Evolutionary conservation across 2,888 invertebrate genomes (phyloP), one percentile per base, ranked within the genome.

Genomic region (Ochlodes sylvanus): DNA sequence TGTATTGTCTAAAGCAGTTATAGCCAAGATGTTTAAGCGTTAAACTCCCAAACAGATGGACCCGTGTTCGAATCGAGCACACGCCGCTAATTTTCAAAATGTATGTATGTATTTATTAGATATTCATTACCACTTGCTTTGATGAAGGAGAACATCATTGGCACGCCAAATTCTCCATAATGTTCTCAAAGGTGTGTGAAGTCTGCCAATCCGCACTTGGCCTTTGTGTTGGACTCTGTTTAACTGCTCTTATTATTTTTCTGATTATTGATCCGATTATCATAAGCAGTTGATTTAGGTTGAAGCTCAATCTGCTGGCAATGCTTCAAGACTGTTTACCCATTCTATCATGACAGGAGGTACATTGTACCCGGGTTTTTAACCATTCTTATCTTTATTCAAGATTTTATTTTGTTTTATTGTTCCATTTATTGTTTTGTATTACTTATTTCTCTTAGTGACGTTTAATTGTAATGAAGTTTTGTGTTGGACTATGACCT

Each of bases 201-300:
- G 2, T 27, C 27, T 27, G 27, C 27, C 27, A 27, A 27, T 27
- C 5, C 27, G 27, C 27, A 27, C 27, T 27, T 27, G 27, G 27
- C 27, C 27, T 4, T 27, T 5, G 27, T 27, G 5, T 27, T n/a
- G n/a, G n/a, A n/a, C n/a, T n/a, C n/a, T n/a, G n/a, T n/a, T n/a
- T n/a, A n/a, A 9, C 6, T 34, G 7, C 34, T 34, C 34, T 34
- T 34, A 34, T 34, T 34, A 5, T 9, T 9, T 7, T 44, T 9
- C n/a, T 86, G 0, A 89, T 83, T 1, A 91, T 58, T 1, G 90
- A 87, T 0, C 90, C 89, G 0, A 88, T 75, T 0, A 89, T 80
- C 79, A 89, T 88, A 0, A 91, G 76, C 4, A 90, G 76, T 58
- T 91, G 89, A 69, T 89, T 87, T 9, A 90, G 70, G 68, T 86